Percentiles rank a stretch among this genome's conserved stretches.
Conservation (phyloP, 2,888 invertebrate genomes). For the Bugulina stolonifera region DNA sequence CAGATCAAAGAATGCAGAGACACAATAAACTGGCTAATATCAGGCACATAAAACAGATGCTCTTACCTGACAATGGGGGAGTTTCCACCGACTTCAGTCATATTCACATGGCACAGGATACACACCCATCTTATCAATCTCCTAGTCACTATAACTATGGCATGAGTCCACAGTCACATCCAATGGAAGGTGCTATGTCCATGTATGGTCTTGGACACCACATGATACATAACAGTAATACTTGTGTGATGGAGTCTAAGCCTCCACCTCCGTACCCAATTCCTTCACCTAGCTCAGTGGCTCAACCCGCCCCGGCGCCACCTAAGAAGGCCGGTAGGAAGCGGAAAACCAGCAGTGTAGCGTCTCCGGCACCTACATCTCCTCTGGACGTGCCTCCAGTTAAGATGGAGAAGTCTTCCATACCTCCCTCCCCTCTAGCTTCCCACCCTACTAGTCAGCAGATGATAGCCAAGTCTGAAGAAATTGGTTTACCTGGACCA, state of each 20-base stretch:
- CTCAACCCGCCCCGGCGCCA: neutral
- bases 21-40: constrained; percentile 87
- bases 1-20: constrained; percentile 86
- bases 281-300: neutral
- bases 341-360: neutral
- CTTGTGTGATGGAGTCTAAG: constrained; percentile 17
- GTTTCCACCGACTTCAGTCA: constrained; percentile 20
- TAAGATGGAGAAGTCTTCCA: constrained; percentile 12
- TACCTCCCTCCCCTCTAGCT: constrained; percentile 13
- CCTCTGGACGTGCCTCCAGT: constrained; percentile 1
- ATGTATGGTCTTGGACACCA: neutral
- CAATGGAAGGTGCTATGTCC: neutral
- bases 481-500: neutral
- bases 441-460: neutral
- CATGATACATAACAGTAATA: neutral
- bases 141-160: constrained; percentile 2
- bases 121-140: neutral
- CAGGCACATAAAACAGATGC: constrained; percentile 82
- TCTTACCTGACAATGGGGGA: constrained; percentile 64
- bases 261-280: constrained; percentile 22
- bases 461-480: neutral
- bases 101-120: constrained; percentile 26
- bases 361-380: neutral
- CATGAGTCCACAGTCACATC: neutral
- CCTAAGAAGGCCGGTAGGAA: constrained; percentile 20